Base-by-base conservation (phyloP, 2,797 vertebrate genomes). In the Dallia pectoralis region DNA sequence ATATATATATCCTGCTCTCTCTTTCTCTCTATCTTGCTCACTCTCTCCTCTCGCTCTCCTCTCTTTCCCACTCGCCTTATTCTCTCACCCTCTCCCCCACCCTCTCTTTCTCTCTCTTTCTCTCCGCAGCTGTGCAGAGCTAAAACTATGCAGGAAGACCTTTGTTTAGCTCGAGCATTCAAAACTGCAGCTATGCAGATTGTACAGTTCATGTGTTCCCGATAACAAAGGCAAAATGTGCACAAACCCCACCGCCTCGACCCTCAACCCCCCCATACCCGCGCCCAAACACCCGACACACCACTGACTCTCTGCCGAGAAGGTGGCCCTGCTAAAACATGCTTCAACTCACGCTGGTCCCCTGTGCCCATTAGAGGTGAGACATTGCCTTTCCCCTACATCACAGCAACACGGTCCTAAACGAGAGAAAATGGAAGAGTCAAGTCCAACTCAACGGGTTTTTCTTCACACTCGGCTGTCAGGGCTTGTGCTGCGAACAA, bases 321-420 rank as follows among this genome's bases (percentile, higher is more conserved):
- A 53, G 51, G 51, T 71, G 70, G 72, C 74, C 71, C 79, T 75
- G 77, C 71, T 19, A 15, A 61, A 71, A 66, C 74, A 71, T 78
- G 53, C 49, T 71, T 62, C 72, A 74, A 78, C 71, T 79, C 69
- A 62, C 78, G 72, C 80, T 67, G 84, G 73, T 81, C 68, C 29
- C 47, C 69, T 30, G 78, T 79, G 79, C 69, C 79, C 73, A 87
- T 84, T 71, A 77, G 69, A 63, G 66, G 44, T 51, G 40, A 56
- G 59, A 69, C 32, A 14, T 48, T 25, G 32, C 67, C 67, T 68
- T 22, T 49, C 40, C 40, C 40, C 67, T 49, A n/a, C n/a, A 12
- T 47, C 66, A 25, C 2, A 9, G 19, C 65, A n/a, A 22, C 40
- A 67, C 33, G n/a, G 29, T 30, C 18, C 22, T 16, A 63, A 29